Base-by-base conservation (phyloP, 2,797 vertebrate species). In the Todus mexicanus region DNA sequence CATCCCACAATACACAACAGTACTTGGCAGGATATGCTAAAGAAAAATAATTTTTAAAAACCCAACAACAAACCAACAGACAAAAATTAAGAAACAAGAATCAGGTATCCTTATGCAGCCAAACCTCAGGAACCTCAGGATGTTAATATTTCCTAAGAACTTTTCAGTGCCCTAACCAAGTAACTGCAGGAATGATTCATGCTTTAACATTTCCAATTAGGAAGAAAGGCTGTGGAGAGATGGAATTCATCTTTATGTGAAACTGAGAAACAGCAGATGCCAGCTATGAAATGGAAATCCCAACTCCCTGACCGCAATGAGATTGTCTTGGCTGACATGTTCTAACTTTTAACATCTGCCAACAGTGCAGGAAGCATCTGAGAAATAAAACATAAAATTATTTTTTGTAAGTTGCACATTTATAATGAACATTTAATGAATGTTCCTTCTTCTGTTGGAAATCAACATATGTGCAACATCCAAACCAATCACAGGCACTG, bases 71-170 rank as follows among this genome's bases (percentile, higher is more conserved):
- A 19, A 15, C 15, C 33, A 45, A 9, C 12, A 57, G 21, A 21
- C 14, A 75, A 81, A 92, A 86, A 25, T 16, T 45, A 48, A 33
- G 70, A 53, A 40, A 82, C 50, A 84, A 64, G 13, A 80, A 45
- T 53, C 22, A 21, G 37, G 33, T 61, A 37, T 51, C 68, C 88
- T 48, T 54, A 65, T 63, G 18, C 29, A 45, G 38, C 29, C 86
- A 88, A 77, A 93, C 57, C 33, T 56, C 43, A 47, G 35, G 65
- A 94, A 75, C 1, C 74, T n/a, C n/a, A n/a, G n/a, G 29, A 94
- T 45, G 77, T 91, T 68, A 91, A 86, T 92, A 95, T 80, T 95
- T 94, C 94, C 37, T 40, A 91, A 90, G 19, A 42, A 48, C 22
- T 84, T 89, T n/a, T n/a, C 82, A 83, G 25, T 45, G 77, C 43